Conservation (phyloP, 2,888 invertebrate species). For the Alloplasta piceator region DNA sequence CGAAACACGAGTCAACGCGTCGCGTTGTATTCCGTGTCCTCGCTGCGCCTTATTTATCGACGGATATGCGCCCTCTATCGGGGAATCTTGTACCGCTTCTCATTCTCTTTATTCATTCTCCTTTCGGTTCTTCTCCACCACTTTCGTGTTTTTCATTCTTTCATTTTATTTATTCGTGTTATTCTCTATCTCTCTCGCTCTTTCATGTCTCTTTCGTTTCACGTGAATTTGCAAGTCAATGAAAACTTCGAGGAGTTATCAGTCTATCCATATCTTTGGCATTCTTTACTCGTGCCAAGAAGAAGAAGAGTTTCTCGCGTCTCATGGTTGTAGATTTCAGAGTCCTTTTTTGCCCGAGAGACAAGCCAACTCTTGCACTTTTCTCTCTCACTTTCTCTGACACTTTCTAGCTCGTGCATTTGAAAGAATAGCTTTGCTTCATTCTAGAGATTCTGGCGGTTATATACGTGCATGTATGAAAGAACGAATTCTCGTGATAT, state of each 20-base stretch:
- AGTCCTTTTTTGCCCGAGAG: constrained; percentile 10
- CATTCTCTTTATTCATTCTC: constrained; percentile 58
- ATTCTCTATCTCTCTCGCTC: constrained; percentile 37
- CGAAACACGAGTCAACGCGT: constrained; percentile 69
- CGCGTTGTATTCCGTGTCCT: neutral
- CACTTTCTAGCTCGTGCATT: constrained; percentile 10
- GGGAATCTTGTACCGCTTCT: constrained; percentile 42
- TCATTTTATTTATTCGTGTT: constrained; percentile 56
- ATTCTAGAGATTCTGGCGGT: constrained; percentile 6
- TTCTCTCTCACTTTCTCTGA: constrained; percentile 20
- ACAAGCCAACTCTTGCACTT: constrained; percentile 44
- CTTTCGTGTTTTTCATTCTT: constrained; percentile 58
- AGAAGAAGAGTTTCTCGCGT: constrained; percentile 34
- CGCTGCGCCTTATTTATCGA: constrained; percentile 70
- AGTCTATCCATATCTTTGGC: constrained; percentile 73
- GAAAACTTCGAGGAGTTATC: constrained; percentile 70
- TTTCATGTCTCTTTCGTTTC: constrained; percentile 51
- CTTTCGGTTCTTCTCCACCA: neutral
- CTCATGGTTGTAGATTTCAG: constrained; percentile 14
- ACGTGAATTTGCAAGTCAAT: constrained; percentile 74
- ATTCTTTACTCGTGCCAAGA: constrained; percentile 67
- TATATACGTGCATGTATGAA: neutral
- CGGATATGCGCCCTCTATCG: constrained; percentile 58
- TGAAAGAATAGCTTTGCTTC: constrained; percentile 30
- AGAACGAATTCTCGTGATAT: constrained; percentile 20